These are phyloP conservation scores for Limosa lapponica DNA, from an alignment of 2,797 vertebrate genomes.

Conservation along the genomic window DNA sequence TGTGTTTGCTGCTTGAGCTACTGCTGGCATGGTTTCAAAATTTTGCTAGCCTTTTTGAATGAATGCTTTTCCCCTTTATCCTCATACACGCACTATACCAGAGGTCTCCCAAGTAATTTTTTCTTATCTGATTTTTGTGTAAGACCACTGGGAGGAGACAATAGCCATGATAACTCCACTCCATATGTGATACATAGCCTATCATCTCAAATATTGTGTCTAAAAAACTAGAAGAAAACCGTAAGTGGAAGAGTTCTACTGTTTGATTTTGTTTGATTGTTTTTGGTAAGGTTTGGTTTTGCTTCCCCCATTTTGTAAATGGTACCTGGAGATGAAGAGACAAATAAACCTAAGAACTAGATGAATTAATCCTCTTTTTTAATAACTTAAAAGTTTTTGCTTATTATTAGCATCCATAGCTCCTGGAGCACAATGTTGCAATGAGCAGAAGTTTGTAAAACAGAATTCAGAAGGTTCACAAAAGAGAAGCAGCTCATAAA, in stretches of 20 bases:
- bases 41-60: background rate
- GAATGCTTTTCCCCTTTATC: background rate
- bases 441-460: background rate
- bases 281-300: background rate
- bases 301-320: background rate
- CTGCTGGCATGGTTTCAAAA: background rate
- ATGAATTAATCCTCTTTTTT: background rate
- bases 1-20: background rate
- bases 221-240: background rate
- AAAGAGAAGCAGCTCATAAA: accelerated
- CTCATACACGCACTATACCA: accelerated
- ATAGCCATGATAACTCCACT: background rate
- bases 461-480: background rate
- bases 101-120: background rate
- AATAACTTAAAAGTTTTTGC: background rate
- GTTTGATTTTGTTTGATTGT: background rate
- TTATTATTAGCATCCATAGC: background rate
- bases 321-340: background rate
- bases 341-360: background rate
- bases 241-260: background rate
- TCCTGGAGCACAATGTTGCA: background rate
- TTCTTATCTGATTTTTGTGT: background rate
- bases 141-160: background rate
- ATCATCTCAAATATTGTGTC: background rate
- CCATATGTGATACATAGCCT: background rate